Conservation (phyloP, 2,888 invertebrate species). For the Idaea straminata region DNA sequence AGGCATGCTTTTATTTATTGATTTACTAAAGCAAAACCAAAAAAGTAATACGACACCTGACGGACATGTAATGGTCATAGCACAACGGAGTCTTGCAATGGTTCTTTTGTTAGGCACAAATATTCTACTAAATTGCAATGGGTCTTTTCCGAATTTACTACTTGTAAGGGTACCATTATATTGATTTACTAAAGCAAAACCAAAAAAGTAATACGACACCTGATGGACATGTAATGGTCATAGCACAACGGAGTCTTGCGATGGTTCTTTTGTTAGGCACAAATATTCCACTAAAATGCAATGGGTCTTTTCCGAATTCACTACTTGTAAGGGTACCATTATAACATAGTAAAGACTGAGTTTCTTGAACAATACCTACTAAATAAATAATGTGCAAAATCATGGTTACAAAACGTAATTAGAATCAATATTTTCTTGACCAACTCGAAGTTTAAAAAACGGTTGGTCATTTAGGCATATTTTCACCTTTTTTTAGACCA, state of each 20-base stretch:
- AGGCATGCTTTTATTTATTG: no score
- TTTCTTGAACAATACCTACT: conserved; percentile 26
- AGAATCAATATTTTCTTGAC: conserved; percentile 5
- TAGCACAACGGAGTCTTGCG: conserved; percentile 48
- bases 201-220: conserved; percentile 25
- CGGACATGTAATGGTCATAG: conserved; percentile 44
- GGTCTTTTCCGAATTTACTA: conserved; percentile 54
- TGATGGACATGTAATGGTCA: conserved; percentile 46
- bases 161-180: conserved; percentile 62
- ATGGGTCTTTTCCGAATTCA: conserved; percentile 57
- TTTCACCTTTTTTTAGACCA: no score
- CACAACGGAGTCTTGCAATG: conserved; percentile 48
- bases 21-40: background rate
- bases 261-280: conserved; percentile 25
- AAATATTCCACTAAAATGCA: conserved; percentile 38
- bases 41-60: conserved; percentile 30
- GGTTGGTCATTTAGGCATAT: background rate
- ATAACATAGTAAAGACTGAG: conserved; percentile 51
- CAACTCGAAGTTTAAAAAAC: conserved; percentile 18
- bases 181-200: background rate
- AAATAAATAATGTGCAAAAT: conserved; percentile 19
- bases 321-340: conserved; percentile 58
- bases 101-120: conserved; percentile 31
- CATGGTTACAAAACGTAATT: conserved; percentile 13
- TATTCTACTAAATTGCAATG: conserved; percentile 37